Evolutionary conservation across 2,797 vertebrate species (phyloP), one percentile per base, ranked within the genome.

Genomic region (Lagodon rhomboides): DNA sequence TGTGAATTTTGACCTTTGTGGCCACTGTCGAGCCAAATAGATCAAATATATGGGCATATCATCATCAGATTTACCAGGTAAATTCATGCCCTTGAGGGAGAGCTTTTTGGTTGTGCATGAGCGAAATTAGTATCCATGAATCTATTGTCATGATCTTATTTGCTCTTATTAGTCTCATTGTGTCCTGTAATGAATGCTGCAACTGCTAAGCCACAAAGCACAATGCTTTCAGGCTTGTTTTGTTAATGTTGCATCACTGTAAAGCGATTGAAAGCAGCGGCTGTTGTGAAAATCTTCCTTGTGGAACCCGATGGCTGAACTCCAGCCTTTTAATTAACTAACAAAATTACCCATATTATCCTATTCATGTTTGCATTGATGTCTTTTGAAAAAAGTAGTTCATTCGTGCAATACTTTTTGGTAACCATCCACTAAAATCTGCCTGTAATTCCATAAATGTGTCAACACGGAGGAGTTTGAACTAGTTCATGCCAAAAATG

Each of bases 211-310:
- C 8, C 4, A 65, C 11, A 16, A 27, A 23, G 34, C 23, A 50
- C 9, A 10, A 43, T 23, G 61, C 12, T 51, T 51, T 68, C 16
- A 61, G 49, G 25, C 5, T 20, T 66, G 22, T 41, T 4, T 4
- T 66, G 27, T 53, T 64, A 13, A 51, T 61, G 12, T 34, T 66
- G 17, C 18, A 59, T 53, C 23, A 62, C 20, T 66, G 18, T 49
- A 56, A 13, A n/a, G 10, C 54, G 38, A 60, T 15, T 46, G 16
- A 63, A 54, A 67, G 56, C 23, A 56, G 54, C 43, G 38, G 61
- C 11, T 70, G 41, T 46, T 64, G 16, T 66, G 1, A 17, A 38
- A 38, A 15, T 38, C 17, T 34, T 51, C 16, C 30, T 44, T 27
- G 54, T 49, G 50, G 25, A 3, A 66, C 12, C 0, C 17, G 12